These are phyloP conservation scores for Sphaerophoria taeniata DNA, from an alignment of 2,888 invertebrate species.

Conservation along the genomic window DNA sequence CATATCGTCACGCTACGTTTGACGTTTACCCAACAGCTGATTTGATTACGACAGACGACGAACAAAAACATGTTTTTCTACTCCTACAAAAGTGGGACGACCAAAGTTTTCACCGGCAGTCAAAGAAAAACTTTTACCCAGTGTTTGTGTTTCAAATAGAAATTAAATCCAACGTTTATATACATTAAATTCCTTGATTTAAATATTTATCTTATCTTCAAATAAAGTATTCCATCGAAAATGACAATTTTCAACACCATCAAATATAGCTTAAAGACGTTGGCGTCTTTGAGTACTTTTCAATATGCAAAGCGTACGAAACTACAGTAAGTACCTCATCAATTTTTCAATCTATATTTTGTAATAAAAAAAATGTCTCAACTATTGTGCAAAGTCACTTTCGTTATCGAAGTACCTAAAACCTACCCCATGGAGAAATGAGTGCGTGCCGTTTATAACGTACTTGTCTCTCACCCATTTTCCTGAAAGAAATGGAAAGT, in stretches of 20 bases:
- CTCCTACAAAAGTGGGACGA: slow-evolving; percentile 8
- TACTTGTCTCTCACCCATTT: slow-evolving; percentile 10
- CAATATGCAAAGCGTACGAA: slow-evolving; percentile 77
- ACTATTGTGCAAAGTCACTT: slow-evolving; percentile 44
- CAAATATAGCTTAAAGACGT: slow-evolving; percentile 76
- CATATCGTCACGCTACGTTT: background rate
- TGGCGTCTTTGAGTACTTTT: slow-evolving; percentile 78
- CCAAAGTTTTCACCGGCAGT: slow-evolving; percentile 35
- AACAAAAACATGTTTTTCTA: slow-evolving; percentile 4
- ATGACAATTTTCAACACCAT: slow-evolving; percentile 75
- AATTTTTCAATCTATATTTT: too few species aligned
- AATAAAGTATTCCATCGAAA: background rate
- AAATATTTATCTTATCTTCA: background rate
- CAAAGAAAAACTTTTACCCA: slow-evolving; percentile 31
- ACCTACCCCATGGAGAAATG: too few species aligned
- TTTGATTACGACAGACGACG: background rate
- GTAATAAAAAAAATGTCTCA: background rate
- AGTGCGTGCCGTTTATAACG: slow-evolving; percentile 47
- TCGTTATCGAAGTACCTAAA: background rate
- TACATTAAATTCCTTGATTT: background rate
- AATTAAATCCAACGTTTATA: background rate
- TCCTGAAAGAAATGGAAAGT: background rate
- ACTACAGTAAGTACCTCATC: slow-evolving; percentile 57
- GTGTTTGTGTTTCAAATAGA: background rate
- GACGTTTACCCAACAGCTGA: slow-evolving; percentile 46